A percentile compares a stretch with the other conserved stretches of the same genome.
These are phyloP conservation scores for Acomys russatus DNA, from an alignment of 2,797 vertebrate species.

Conservation along the genomic window DNA sequence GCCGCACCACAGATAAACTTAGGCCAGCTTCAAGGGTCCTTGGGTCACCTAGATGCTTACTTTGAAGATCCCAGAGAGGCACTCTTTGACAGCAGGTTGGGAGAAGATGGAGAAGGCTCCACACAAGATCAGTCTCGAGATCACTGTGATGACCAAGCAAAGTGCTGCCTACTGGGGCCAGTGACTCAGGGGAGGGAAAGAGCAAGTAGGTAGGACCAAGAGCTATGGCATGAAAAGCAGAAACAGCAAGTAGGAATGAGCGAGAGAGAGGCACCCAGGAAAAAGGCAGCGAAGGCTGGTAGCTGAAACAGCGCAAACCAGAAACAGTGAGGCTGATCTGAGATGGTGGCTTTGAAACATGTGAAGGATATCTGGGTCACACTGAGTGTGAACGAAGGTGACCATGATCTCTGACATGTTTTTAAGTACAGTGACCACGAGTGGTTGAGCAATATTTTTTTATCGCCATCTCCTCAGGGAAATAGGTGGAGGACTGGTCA, in stretches of 20 bases:
- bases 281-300: not conserved
- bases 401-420: not conserved
- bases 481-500: not conserved
- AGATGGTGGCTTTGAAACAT: slow-evolving; percentile 1
- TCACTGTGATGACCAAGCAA: not conserved
- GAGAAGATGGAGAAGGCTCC: not conserved
- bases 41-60: not conserved
- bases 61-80: not conserved
- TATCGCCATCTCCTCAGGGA: not conserved
- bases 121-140: not conserved
- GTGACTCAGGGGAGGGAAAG: not conserved
- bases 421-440: not conserved
- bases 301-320: not conserved
- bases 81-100: not conserved
- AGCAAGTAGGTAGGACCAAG: not conserved
- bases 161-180: not conserved
- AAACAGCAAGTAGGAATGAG: not conserved
- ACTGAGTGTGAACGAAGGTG: not conserved
- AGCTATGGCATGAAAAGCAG: not conserved
- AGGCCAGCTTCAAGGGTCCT: not conserved
- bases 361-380: not conserved
- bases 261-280: not conserved
- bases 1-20: not conserved
- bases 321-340: not conserved
- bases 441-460: not conserved